Percentiles rank a stretch among this genome's conserved stretches.
Evolutionary conservation across 2,888 invertebrate genomes (phyloP).

Genomic region (Eudasyphora cyanicolor): DNA sequence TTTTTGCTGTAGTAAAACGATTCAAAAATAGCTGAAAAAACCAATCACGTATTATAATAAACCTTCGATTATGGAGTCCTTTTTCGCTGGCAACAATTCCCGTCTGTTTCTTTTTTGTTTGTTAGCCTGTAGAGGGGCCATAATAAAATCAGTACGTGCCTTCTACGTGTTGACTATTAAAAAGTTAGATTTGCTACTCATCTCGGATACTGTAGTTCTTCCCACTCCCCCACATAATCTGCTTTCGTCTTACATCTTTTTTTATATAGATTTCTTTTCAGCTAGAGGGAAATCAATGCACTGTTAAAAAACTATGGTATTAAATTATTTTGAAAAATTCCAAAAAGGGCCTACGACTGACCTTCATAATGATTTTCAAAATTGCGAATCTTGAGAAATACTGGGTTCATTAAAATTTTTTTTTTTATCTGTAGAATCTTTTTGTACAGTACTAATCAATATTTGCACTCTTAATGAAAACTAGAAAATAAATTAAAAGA

Average conservation of each 20-base stretch:
- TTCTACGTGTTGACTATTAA: constrained; percentile 61
- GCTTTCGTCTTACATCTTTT: not conserved
- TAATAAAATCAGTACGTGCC: constrained; percentile 62
- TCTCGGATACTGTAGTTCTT: not conserved
- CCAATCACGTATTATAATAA: constrained; percentile 69
- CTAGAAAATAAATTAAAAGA: no score
- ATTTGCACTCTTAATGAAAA: no score
- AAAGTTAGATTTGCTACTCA: constrained; percentile 42
- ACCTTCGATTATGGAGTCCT: constrained; percentile 69
- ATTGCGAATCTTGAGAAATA: no score
- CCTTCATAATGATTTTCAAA: no score
- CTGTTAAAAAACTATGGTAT: no score
- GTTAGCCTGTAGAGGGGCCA: constrained; percentile 44
- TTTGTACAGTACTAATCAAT: no score
- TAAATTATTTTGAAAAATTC: no score
- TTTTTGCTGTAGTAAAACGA: not conserved
- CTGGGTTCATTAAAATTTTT: no score
- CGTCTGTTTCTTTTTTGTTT: not conserved
- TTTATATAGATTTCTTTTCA: not conserved
- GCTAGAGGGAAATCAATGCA: no score
- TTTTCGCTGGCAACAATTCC: constrained; percentile 58
- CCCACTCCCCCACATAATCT: not conserved
- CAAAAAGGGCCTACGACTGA: no score
- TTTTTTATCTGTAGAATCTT: no score
- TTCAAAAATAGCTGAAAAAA: no score